Conservation (phyloP, 2,888 invertebrate species). For the Periphyllus acericola region DNA sequence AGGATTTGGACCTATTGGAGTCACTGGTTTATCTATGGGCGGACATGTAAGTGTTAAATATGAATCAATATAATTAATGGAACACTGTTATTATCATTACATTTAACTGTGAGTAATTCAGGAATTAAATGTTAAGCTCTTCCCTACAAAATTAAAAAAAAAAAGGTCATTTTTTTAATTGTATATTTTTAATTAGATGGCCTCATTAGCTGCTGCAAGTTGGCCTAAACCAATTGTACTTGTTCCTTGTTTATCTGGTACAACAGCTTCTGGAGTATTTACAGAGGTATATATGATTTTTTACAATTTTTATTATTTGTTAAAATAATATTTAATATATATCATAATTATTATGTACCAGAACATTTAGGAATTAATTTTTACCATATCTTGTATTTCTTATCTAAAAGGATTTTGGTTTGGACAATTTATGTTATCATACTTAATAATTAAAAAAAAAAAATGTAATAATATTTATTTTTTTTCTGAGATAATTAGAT, state of each 20-base stretch:
- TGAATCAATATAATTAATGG: neutral
- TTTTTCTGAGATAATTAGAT: too few species aligned
- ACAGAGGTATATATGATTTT: conserved; percentile 76
- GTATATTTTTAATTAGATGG: conserved; percentile 79
- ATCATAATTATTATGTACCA: too few species aligned
- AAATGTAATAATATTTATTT: too few species aligned
- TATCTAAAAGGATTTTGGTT: too few species aligned
- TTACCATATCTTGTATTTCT: too few species aligned
- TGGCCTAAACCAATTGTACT: conserved; percentile 94
- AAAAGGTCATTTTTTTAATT: neutral
- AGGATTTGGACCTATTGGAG: conserved; percentile 91
- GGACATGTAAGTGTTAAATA: conserved; percentile 82
- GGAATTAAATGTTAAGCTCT: neutral
- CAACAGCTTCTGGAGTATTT: conserved; percentile 95
- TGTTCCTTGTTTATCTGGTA: conserved; percentile 97
- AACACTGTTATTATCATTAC: neutral
- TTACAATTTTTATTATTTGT: neutral
- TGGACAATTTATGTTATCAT: neutral
- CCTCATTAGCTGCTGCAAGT: conserved; percentile 93
- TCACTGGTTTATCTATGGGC: conserved; percentile 97
- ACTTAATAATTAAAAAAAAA: too few species aligned
- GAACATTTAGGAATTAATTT: too few species aligned
- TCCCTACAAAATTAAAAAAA: too few species aligned
- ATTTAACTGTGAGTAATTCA: neutral
- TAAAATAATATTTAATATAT: too few species aligned